Percentiles rank a stretch among this genome's conserved stretches.
Conservation (phyloP, 2,888 invertebrate genomes). For the Brachycybe producta region DNA sequence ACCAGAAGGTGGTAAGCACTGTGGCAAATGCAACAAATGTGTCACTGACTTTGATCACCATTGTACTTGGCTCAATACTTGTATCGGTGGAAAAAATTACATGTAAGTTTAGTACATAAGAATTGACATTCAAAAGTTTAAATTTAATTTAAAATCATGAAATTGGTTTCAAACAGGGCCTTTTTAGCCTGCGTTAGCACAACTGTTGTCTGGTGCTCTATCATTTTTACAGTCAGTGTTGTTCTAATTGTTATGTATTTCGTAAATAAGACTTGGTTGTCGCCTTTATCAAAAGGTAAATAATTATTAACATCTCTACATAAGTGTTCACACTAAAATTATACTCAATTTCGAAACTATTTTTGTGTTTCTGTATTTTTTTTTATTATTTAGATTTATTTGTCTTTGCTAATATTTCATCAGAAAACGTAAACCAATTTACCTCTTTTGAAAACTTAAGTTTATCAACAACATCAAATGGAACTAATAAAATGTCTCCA, state of each 20-base stretch:
- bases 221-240: slow-evolving; percentile 12
- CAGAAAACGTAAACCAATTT: too few species aligned
- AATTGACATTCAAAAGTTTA: neutral
- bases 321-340: too few species aligned
- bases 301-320: too few species aligned
- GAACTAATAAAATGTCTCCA: too few species aligned
- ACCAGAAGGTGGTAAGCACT: slow-evolving; percentile 56
- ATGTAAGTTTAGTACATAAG: slow-evolving; percentile 12
- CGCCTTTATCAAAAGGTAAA: slow-evolving; percentile 12
- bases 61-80: slow-evolving; percentile 98
- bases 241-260: slow-evolving; percentile 17
- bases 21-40: slow-evolving; percentile 94
- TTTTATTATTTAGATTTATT: too few species aligned
- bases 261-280: slow-evolving; percentile 17
- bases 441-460: too few species aligned
- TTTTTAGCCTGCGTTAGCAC: slow-evolving; percentile 12
- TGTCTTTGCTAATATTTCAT: too few species aligned
- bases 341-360: too few species aligned
- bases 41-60: slow-evolving; percentile 91
- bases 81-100: slow-evolving; percentile 85
- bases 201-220: slow-evolving; percentile 12
- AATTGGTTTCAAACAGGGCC: neutral
- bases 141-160: neutral
- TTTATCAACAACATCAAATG: too few species aligned
- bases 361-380: too few species aligned